Conservation (phyloP, 2,113 vertebrate species). For the Haemorhous mexicanus region DNA sequence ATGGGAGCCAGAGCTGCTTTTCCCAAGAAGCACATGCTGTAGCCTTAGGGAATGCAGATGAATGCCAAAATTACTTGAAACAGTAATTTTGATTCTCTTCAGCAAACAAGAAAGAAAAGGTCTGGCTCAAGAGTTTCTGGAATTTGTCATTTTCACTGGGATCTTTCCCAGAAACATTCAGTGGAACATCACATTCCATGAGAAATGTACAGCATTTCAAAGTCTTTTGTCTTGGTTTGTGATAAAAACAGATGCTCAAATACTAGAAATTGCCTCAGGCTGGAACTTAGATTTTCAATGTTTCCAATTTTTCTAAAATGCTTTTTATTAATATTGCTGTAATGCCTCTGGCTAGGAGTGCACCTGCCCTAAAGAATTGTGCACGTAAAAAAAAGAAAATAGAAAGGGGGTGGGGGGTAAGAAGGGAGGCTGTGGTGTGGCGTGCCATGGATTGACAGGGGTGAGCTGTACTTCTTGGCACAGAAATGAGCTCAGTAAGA, state of each 20-base stretch:
- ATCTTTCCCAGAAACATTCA: background rate
- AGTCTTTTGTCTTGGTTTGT: background rate
- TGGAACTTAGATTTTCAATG: background rate
- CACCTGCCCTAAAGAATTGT: background rate
- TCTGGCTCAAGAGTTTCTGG: background rate
- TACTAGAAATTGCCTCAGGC: background rate
- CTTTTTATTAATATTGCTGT: background rate
- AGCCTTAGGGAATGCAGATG: background rate
- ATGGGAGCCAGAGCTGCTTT: background rate
- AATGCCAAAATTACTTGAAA: background rate
- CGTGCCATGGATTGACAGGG: background rate
- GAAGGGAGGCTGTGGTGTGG: rapidly evolving
- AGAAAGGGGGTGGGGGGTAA: background rate
- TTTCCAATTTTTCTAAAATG: background rate
- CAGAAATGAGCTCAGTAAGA: background rate
- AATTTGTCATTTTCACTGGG: background rate
- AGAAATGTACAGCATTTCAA: background rate
- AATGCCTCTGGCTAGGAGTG: background rate
- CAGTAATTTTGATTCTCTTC: background rate
- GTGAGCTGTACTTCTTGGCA: background rate
- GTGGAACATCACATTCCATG: background rate
- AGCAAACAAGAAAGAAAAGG: background rate
- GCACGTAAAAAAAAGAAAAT: background rate
- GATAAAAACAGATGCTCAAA: slow-evolving; percentile 2
- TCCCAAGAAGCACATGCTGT: background rate